A percentile compares a stretch with the other conserved stretches of the same genome.
phyloP scores from a whole-genome alignment of 92 coral and sea anemone species.

The Meandrina meandrites region DNA sequence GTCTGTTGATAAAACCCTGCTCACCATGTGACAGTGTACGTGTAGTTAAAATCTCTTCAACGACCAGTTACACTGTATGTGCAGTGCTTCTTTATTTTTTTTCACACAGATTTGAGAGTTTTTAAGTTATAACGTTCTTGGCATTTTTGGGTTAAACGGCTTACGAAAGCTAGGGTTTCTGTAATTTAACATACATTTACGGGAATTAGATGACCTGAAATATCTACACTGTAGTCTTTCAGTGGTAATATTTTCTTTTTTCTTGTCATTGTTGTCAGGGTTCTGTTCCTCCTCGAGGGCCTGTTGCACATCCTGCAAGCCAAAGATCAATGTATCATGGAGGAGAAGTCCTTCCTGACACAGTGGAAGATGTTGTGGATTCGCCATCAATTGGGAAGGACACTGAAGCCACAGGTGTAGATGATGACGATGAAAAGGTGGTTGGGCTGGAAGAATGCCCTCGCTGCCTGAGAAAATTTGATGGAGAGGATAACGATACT shows the following conservation, averaged over 20 bases:
- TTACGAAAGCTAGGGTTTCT: too few species aligned
- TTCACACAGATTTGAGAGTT: too few species aligned
- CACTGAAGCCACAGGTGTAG: not conserved
- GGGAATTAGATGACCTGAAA: too few species aligned
- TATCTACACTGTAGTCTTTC: not conserved
- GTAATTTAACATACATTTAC: too few species aligned
- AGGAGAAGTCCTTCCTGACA: conserved; percentile 81
- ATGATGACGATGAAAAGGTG: not conserved
- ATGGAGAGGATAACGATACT: conserved; percentile 38
- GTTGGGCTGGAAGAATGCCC: conserved; percentile 67
- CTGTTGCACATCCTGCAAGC: conserved; percentile 39
- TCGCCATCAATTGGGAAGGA: conserved; percentile 11
- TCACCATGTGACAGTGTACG: too few species aligned
- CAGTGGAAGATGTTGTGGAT: conserved; percentile 33
- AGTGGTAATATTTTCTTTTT: not conserved
- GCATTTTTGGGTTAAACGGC: too few species aligned
- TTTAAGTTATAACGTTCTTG: too few species aligned
- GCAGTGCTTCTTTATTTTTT: too few species aligned
- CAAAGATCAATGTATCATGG: conserved; percentile 68
- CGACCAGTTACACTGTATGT: too few species aligned
- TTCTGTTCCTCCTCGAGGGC: conserved; percentile 58
- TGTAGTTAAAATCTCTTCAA: too few species aligned
- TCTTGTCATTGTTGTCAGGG: conserved; percentile 11
- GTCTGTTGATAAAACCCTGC: too few species aligned
- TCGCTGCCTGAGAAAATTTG: conserved; percentile 66